Base-by-base conservation (phyloP, 2,888 invertebrate species). In the Heliconius ismenius region DNA sequence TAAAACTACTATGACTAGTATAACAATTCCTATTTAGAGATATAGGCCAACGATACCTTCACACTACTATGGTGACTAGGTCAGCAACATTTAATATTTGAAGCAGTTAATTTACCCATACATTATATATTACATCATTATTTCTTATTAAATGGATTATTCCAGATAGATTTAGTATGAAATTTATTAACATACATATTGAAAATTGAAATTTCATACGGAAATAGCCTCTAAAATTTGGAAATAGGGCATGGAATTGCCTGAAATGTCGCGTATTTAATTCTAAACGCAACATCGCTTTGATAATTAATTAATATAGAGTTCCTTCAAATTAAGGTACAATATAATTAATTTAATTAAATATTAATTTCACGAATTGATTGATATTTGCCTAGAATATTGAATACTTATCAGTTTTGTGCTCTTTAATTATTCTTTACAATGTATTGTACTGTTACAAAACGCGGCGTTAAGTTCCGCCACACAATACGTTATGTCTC, bases 261-360 rank as follows among this genome's bases (percentile, higher is more conserved):
- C 4, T 39, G 24, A 24, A 67, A 24, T 39, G 15, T 24, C 15
- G 18, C 7, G 15, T 18, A 39, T 67, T 24, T 6, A 24, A 15
- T 39, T 67, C 39, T 67, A 43, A 24, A 39, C 24, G 67, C 60
- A 39, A 72, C 39, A 60, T 60, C 18, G 36, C 60, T 24, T 60
- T 72, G 72, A 24, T 60, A 72, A 72, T 72, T 36, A 60, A 60
- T 72, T 72, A 60, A 60, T 60, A 60, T 60, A 72, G 36, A 32
- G 24, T 72, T 72, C 36, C 72, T 24, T 36, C 60, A 36, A 60
- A 60, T 60, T 36, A 21, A 60, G 36, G 24, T 72, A 1, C 13
- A 60, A 60, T 58, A 72, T 60, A 72, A 72, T 65, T 36, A 24
- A 65, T 36, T 39, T n/a, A 65, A 21, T 36, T 0, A 64, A 64